Percentiles rank a stretch among this genome's conserved stretches.
Evolutionary conservation across 2,888 invertebrate genomes (phyloP).

Genomic region (Plutella xylostella): DNA sequence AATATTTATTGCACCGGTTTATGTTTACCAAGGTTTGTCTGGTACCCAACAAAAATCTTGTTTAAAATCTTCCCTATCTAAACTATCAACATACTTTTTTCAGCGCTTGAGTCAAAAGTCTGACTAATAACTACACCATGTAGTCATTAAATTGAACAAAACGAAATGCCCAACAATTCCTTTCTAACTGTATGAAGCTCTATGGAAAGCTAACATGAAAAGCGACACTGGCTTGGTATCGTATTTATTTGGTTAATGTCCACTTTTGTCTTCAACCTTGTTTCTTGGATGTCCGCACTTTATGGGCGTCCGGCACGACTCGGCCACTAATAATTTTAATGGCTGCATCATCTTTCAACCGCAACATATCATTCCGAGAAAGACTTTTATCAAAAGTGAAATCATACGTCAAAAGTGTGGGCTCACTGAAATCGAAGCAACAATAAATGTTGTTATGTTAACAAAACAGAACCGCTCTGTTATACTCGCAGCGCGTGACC

Average conservation of each 20-base stretch:
- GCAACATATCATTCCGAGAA: slow-evolving; percentile 17
- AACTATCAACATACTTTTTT: too few relatives aligned
- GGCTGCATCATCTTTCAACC: slow-evolving; percentile 21
- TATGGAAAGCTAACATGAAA: slow-evolving; percentile 25
- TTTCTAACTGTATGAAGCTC: slow-evolving; percentile 8
- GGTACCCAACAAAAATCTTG: too few relatives aligned
- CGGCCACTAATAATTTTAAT: slow-evolving; percentile 29
- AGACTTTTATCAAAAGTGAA: not conserved
- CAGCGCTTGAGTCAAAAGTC: too few relatives aligned
- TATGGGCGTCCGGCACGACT: slow-evolving; percentile 21
- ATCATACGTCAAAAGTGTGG: not conserved
- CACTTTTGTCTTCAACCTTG: slow-evolving; percentile 31
- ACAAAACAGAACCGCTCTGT: not conserved
- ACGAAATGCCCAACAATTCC: too few relatives aligned
- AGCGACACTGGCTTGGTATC: slow-evolving; percentile 25
- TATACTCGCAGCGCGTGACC: slow-evolving; percentile 37
- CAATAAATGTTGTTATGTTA: not conserved
- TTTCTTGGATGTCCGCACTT: slow-evolving; percentile 22
- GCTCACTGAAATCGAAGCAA: not conserved
- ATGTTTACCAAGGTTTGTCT: too few relatives aligned
- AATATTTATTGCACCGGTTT: too few relatives aligned
- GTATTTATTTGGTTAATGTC: slow-evolving; percentile 34
- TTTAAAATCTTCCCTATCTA: too few relatives aligned
- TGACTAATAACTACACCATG: too few relatives aligned
- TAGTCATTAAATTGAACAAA: too few relatives aligned